These are phyloP conservation scores for Aporophyla lueneburgensis DNA, from an alignment of 2,888 invertebrate genomes.

Conservation along the genomic window DNA sequence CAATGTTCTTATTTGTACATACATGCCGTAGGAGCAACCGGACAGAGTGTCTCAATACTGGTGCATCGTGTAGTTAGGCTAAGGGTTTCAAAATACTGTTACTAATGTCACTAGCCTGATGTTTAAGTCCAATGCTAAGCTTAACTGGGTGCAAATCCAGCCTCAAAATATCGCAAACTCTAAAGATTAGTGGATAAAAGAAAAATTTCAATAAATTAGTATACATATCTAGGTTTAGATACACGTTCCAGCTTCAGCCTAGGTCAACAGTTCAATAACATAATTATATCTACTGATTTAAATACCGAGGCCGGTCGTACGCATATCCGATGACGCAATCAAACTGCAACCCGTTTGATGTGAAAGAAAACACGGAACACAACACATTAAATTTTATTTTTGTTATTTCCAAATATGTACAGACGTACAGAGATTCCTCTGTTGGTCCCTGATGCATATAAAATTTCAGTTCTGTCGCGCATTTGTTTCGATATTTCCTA, in stretches of 20 bases:
- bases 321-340: slow-evolving; percentile 32
- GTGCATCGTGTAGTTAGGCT: too few species aligned
- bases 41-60: too few species aligned
- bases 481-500: not conserved
- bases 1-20: too few species aligned
- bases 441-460: not conserved
- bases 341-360: not conserved
- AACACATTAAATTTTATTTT: not conserved
- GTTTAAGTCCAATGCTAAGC: not conserved
- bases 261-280: slow-evolving; percentile 38
- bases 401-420: not conserved
- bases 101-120: not conserved
- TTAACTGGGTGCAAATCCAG: not conserved
- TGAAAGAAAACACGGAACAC: not conserved
- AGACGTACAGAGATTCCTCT: too few species aligned
- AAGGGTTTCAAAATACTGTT: too few species aligned
- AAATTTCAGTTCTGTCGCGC: too few species aligned
- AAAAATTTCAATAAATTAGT: not conserved
- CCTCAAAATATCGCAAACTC: not conserved
- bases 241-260: slow-evolving; percentile 1
- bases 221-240: not conserved
- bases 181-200: not conserved
- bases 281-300: slow-evolving; percentile 23
- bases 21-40: too few species aligned
- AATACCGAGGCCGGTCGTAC: slow-evolving; percentile 22